Percentiles rank a stretch among this genome's conserved stretches.
These are phyloP conservation scores for Anastatus disparis DNA, from an alignment of 1,140 invertebrate species.

Conservation along the genomic window DNA sequence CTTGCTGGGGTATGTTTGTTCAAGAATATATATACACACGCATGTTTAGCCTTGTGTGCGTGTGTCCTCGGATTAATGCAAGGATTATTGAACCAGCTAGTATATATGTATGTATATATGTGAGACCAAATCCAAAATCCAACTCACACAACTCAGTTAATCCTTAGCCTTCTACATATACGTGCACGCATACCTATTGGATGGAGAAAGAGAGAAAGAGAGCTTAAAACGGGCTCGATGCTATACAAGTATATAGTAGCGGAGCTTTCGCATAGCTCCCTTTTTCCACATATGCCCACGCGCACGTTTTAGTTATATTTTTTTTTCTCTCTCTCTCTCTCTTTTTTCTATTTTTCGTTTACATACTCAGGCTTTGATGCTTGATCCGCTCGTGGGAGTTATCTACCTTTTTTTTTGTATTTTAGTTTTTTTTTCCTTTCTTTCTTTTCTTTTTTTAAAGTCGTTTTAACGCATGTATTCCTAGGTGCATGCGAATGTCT, in stretches of 20 bases:
- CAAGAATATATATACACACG: too few species aligned
- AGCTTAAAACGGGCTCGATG: background rate
- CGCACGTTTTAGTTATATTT: background rate
- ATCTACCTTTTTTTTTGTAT: too few species aligned
- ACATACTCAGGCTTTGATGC: too few species aligned
- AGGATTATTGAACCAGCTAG: slow-evolving; percentile 62
- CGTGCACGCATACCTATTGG: background rate
- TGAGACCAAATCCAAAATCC: slow-evolving; percentile 62
- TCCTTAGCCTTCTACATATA: slow-evolving; percentile 20
- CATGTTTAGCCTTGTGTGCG: background rate
- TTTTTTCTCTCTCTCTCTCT: background rate
- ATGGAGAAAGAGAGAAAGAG: background rate
- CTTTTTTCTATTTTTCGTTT: background rate
- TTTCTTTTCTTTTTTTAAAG: too few species aligned
- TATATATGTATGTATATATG: slow-evolving; percentile 48
- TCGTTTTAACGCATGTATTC: too few species aligned
- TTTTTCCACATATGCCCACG: background rate
- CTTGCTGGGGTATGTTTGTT: too few species aligned
- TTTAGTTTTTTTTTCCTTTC: too few species aligned
- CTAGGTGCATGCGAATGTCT: too few species aligned
- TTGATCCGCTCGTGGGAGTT: too few species aligned
- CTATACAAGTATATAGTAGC: too few species aligned
- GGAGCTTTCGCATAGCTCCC: too few species aligned
- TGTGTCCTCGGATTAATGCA: slow-evolving; percentile 58
- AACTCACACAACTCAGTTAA: slow-evolving; percentile 60